Base-by-base conservation (phyloP, 2,113 vertebrate genomes). In the Gymnocephalus cernua region DNA sequence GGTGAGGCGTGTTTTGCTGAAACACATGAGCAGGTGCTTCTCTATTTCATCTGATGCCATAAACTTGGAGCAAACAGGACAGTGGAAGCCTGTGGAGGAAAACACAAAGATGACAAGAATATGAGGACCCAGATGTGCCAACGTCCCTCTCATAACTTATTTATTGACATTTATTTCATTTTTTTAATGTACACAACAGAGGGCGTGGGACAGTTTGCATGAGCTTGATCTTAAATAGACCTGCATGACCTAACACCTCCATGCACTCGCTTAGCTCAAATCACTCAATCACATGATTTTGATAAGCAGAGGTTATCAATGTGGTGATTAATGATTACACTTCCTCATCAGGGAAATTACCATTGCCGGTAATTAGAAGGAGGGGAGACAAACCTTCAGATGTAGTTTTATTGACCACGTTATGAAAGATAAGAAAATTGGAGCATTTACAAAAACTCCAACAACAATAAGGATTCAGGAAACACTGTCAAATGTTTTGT, bases 21-120 rank as follows among this genome's bases (percentile, higher is more conserved):
- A 96, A 92, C 98, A 99, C 97, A 97, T 96, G 78, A 98, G 96
- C 89, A 99, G 96, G 95, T 99, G 98, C 85, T 97, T 95, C 90
- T 99, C 97, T 89, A 99, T 98, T 95, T 99, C 97, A 21, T 98
- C 97, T 16, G 97, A 95, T 19, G 95, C 95, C 92, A 99, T 96
- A 92, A 97, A 99, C 94, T 97, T 99, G 91, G 97, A 97, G 95
- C 98, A 99, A 64, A 99, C 95, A 18, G 98, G 98, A 93, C 98
- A 99, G 93, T 97, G 97, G 94, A 99, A 98, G 85, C 97, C 98
- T 97, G 93, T 1, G 44, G 70, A 64, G 59, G 50, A 78, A 79
- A 83, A 82, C 23, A 75, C 32, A 86, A 75, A 77, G 23, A 82
- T 27, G n/a, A 82, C 32, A 81, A 76, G 25, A 80, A 54, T 27